These are phyloP conservation scores for Pseudomyrmex sp. DNA, from an alignment of 1,140 invertebrate species.

Conservation along the genomic window DNA sequence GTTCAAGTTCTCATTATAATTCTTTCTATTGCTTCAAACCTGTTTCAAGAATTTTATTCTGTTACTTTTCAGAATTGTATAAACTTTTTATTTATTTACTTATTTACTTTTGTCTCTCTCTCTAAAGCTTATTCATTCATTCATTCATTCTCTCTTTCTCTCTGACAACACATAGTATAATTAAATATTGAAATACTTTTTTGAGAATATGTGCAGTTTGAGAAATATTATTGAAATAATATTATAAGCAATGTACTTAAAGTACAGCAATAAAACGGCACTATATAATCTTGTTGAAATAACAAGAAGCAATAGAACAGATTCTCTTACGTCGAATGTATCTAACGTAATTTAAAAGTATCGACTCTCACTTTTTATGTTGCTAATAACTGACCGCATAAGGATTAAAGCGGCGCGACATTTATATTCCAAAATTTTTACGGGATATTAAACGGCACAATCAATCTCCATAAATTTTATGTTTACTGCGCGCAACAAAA, in stretches of 20 bases:
- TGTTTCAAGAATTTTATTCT: neutral
- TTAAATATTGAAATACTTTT: neutral
- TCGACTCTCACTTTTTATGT: constrained; percentile 1
- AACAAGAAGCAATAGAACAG: neutral
- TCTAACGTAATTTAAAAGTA: constrained; percentile 40
- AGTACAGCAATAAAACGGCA: neutral
- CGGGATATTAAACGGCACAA: constrained; percentile 23
- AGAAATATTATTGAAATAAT: neutral
- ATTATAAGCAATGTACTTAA: neutral
- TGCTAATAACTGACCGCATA: constrained; percentile 13
- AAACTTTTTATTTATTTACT: neutral
- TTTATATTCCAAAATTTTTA: constrained; percentile 46
- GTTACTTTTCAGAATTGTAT: neutral
- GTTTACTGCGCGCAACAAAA: neutral
- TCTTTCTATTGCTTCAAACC: neutral
- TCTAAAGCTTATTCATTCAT: no score
- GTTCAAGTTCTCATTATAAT: neutral
- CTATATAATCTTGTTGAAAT: neutral
- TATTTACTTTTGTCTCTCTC: neutral
- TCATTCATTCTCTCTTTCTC: no score
- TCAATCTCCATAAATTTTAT: constrained; percentile 65
- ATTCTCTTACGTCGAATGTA: neutral
- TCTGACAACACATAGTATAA: no score
- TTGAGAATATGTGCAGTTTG: neutral
- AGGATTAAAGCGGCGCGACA: constrained; percentile 22